Evolutionary conservation across 2,113 vertebrate genomes (phyloP).

Genomic region (Rostratula benghalensis): DNA sequence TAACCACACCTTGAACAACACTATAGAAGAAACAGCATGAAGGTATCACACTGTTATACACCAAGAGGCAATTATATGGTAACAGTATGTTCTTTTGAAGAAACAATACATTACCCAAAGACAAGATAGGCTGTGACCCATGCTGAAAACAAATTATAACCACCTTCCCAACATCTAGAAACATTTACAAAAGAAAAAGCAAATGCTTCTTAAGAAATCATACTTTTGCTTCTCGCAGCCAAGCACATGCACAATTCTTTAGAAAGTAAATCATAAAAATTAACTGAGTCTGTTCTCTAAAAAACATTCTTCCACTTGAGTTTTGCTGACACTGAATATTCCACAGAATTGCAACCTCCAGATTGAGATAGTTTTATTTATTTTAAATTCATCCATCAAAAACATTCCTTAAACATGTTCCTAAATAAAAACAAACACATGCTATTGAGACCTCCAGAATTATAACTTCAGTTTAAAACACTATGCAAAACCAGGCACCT

Average conservation of each 20-base stretch:
- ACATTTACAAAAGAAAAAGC: neutral
- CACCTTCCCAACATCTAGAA: neutral
- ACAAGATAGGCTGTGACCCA: neutral
- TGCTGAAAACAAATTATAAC: neutral
- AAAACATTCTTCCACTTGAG: neutral
- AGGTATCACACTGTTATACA: neutral
- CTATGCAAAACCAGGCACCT: slow-evolving; percentile 16
- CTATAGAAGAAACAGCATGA: neutral
- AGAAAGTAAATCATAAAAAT: neutral
- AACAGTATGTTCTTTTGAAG: neutral
- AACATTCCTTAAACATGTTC: slow-evolving; percentile 9
- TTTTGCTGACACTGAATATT: slow-evolving; percentile 12
- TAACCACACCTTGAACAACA: neutral
- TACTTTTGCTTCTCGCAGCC: neutral
- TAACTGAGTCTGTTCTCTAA: neutral
- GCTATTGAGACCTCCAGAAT: neutral
- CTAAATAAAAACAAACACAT: slow-evolving; percentile 56
- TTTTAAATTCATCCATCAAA: slow-evolving; percentile 21
- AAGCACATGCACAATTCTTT: neutral
- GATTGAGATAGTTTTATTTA: neutral
- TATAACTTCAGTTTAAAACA: neutral
- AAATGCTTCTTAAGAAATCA: neutral
- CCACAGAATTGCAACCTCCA: neutral
- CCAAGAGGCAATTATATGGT: neutral
- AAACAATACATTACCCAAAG: neutral